Evolutionary conservation across 2,113 vertebrate species (phyloP).

Genomic region (Passer domesticus): DNA sequence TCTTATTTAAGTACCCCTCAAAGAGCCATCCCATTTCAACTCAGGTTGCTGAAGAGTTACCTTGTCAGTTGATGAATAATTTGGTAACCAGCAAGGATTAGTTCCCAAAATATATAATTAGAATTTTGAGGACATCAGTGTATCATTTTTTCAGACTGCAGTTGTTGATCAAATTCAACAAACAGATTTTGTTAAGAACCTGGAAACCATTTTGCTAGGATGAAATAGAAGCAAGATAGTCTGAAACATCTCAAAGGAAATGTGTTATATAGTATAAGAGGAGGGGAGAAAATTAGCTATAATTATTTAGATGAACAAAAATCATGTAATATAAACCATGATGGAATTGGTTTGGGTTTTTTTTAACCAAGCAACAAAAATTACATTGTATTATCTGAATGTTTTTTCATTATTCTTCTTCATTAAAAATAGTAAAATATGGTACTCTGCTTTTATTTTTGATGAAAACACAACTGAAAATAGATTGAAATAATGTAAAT

Average conservation of each 20-base stretch:
- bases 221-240: not conserved
- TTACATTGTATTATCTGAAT: not conserved
- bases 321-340: not conserved
- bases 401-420: not conserved
- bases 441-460: not conserved
- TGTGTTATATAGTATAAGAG: not conserved
- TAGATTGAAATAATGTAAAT: not conserved
- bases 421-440: not conserved
- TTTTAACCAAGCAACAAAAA: not conserved
- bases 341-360: not conserved
- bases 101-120: not conserved
- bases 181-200: not conserved
- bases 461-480: not conserved
- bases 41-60: not conserved
- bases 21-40: not conserved
- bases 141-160: not conserved
- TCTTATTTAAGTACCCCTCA: not conserved
- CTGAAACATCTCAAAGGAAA: not conserved
- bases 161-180: not conserved
- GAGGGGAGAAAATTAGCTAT: not conserved
- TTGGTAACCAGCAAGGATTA: not conserved
- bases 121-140: rapidly evolving
- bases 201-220: not conserved
- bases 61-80: not conserved
- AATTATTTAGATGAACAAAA: not conserved